Evolutionary conservation across 2,888 invertebrate species (phyloP).

Genomic region (Limulus polyphemus): DNA sequence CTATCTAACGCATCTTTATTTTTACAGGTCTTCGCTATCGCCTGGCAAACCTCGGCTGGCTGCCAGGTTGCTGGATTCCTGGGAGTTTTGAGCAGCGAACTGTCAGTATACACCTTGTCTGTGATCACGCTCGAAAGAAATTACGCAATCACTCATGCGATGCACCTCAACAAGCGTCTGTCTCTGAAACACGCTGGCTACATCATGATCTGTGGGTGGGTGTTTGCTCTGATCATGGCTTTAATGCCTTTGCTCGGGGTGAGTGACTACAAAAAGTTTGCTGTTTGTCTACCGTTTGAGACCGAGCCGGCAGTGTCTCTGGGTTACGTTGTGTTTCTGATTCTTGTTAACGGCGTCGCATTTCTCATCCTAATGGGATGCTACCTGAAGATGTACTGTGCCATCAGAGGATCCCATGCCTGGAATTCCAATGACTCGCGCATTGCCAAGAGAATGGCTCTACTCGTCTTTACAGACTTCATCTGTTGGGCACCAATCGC

Average conservation of each 20-base stretch:
- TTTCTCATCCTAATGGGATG: constrained; percentile 91
- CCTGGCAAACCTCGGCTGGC: constrained; percentile 90
- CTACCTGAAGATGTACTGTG: constrained; percentile 94
- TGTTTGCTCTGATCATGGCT: constrained; percentile 73
- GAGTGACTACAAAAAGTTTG: constrained; percentile 91
- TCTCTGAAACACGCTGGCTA: constrained; percentile 78
- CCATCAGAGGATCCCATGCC: constrained; percentile 68
- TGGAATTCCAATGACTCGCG: constrained; percentile 96
- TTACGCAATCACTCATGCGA: constrained; percentile 94
- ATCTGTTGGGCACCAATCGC: constrained; percentile 97
- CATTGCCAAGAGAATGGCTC: constrained; percentile 90
- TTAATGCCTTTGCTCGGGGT: constrained; percentile 76
- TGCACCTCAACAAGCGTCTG: constrained; percentile 86
- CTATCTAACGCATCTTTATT: not conserved
- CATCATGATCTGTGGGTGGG: constrained; percentile 89
- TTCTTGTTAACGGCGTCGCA: constrained; percentile 83
- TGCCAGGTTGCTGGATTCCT: constrained; percentile 91
- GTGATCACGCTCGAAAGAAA: constrained; percentile 91
- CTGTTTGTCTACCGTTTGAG: constrained; percentile 92
- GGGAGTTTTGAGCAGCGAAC: constrained; percentile 81
- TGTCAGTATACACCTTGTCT: constrained; percentile 89
- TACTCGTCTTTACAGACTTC: constrained; percentile 92
- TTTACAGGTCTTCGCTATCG: constrained; percentile 67
- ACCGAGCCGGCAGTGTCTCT: constrained; percentile 63
- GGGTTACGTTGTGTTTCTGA: constrained; percentile 76